Conservation (phyloP, 1,140 invertebrate genomes). For the Heliconius melpomene region DNA sequence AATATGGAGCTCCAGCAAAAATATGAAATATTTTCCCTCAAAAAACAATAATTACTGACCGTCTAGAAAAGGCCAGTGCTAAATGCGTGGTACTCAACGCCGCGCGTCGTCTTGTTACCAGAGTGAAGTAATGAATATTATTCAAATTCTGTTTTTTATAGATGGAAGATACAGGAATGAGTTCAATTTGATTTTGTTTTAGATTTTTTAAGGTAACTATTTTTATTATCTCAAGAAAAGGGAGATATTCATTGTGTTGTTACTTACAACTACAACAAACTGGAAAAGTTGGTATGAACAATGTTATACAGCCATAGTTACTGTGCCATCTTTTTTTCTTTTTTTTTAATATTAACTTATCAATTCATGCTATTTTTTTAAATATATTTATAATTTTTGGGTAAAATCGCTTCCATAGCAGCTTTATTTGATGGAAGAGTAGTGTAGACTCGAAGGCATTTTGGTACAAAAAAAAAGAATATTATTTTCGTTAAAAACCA, state of each 20-base stretch:
- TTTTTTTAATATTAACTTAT: neutral
- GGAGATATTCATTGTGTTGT: neutral
- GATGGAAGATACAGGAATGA: neutral
- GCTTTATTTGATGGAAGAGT: conserved; percentile 15
- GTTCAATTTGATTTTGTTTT: neutral
- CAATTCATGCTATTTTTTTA: neutral
- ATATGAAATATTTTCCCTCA: conserved; percentile 78
- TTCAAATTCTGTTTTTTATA: conserved; percentile 15
- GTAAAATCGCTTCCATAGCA: conserved; percentile 1
- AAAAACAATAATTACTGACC: conserved; percentile 76
- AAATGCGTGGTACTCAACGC: conserved; percentile 56
- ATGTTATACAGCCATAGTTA: conserved; percentile 17
- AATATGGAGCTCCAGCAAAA: conserved; percentile 79
- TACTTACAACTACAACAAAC: no score
- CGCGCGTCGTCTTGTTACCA: no score
- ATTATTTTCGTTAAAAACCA: neutral
- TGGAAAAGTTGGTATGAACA: neutral
- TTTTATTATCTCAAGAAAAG: neutral
- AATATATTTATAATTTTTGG: neutral
- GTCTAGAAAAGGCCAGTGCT: conserved; percentile 76
- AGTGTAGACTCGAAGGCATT: conserved; percentile 21
- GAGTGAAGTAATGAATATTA: neutral
- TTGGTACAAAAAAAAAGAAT: conserved; percentile 1
- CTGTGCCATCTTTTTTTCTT: conserved; percentile 29
- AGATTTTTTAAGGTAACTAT: neutral